Base-by-base conservation (phyloP, 2,888 invertebrate genomes). In the Nysson spinosus region DNA sequence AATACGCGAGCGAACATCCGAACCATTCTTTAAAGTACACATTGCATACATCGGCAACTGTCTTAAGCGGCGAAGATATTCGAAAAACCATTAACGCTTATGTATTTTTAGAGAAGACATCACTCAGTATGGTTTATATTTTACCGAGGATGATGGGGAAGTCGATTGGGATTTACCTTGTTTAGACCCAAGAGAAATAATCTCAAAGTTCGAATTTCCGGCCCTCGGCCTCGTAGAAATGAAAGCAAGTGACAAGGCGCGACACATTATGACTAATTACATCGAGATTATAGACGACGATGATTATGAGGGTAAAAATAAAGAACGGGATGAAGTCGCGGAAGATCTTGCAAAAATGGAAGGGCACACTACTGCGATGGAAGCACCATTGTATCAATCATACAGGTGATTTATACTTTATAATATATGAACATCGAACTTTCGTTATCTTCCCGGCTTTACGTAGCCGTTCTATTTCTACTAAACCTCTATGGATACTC, bases 81-180 rank as follows among this genome's bases (percentile, higher is more conserved):
- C n/a, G n/a, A n/a, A n/a, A n/a, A n/a, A n/a, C n/a, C n/a, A n/a
- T n/a, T n/a, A n/a, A n/a, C n/a, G n/a, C n/a, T n/a, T 34, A 7
- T 4, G 44, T 56, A 47, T 47, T 79, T 78, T 6, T 79, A 90
- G 90, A 56, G 88, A 89, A 56, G 87, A 88, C 68, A 87, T 92
- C 12, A 89, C 90, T 51, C 91, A 93, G 81, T 98, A 96, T 85
- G 95, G 96, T 35, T 90, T 98, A 52, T 96, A 95, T 84, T 96
- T 98, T 86, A 97, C 96, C 19, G 98, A 98, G 88, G 98, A 98
- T 82, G 97, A 97, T 84, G 98, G 98, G 1, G 97, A 97, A 88
- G 94, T 96, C 1, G 97, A 97, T 87, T 91, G 92, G 88, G 98
- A 97, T 78, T 97, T 99, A 85, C 97, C 98, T 0, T 94, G 95